Conservation (phyloP, 2,888 invertebrate genomes). For the Trachelus iudaicus region DNA sequence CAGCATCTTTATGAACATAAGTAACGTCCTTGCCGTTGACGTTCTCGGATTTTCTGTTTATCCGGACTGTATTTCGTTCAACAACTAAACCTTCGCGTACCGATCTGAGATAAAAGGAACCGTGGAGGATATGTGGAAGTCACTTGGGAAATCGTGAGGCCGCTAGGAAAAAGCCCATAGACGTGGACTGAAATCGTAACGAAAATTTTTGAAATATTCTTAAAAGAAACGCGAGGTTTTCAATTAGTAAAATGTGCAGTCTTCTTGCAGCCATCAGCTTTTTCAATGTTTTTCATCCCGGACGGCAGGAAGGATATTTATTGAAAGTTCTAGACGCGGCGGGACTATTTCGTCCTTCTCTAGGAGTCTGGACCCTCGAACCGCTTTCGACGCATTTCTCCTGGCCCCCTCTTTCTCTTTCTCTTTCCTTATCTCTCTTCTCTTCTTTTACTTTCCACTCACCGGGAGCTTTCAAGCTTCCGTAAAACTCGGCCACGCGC, state of each 20-base stretch:
- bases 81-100: neutral
- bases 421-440: too few relatives aligned
- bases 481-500: neutral
- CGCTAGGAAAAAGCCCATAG: neutral
- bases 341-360: neutral
- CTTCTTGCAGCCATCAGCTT: neutral
- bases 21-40: neutral
- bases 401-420: too few relatives aligned
- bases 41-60: neutral
- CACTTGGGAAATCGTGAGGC: neutral
- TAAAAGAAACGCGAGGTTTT: neutral
- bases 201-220: neutral
- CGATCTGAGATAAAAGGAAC: neutral
- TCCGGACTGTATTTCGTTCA: neutral
- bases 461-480: neutral
- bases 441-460: neutral
- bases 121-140: neutral
- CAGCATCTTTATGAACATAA: neutral
- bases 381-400: neutral
- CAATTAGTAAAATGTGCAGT: neutral
- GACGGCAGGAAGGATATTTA: neutral
- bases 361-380: neutral
- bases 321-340: neutral
- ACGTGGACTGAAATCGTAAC: neutral
- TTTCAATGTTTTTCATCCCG: neutral